Conservation (phyloP, 2,797 vertebrate species). For the Mergus octosetaceus region DNA sequence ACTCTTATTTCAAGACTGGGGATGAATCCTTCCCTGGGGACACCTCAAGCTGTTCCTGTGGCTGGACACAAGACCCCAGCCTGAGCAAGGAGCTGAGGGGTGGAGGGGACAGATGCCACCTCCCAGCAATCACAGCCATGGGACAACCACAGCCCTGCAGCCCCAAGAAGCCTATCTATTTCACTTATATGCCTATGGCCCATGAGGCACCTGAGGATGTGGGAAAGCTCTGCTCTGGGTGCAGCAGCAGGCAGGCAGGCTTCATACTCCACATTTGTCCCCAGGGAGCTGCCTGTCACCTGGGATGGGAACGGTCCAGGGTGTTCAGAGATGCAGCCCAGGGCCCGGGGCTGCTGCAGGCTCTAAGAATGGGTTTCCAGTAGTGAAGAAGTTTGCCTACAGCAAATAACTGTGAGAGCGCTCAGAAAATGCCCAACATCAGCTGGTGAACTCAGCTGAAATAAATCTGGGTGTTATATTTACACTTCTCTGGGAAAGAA, state of each 20-base stretch:
- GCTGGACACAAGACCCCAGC: neutral
- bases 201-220: accelerated
- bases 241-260: accelerated
- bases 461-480: neutral
- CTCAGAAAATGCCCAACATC: neutral
- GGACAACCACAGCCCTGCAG: neutral
- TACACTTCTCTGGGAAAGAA: neutral
- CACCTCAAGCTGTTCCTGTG: neutral
- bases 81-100: neutral
- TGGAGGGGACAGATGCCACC: neutral
- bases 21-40: neutral
- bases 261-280: accelerated
- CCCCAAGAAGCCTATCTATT: neutral
- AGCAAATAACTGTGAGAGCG: neutral
- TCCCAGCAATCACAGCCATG: neutral
- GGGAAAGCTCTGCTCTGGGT: neutral
- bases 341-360: neutral
- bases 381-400: neutral
- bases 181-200: neutral
- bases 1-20: neutral
- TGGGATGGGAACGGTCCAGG: neutral
- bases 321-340: neutral
- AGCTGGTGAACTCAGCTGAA: constrained; percentile 22
- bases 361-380: neutral
- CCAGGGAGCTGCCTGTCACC: neutral